Evolutionary conservation across 2,113 vertebrate genomes (phyloP), one percentile per base, ranked within the genome.

Genomic region (Melospiza melodia): DNA sequence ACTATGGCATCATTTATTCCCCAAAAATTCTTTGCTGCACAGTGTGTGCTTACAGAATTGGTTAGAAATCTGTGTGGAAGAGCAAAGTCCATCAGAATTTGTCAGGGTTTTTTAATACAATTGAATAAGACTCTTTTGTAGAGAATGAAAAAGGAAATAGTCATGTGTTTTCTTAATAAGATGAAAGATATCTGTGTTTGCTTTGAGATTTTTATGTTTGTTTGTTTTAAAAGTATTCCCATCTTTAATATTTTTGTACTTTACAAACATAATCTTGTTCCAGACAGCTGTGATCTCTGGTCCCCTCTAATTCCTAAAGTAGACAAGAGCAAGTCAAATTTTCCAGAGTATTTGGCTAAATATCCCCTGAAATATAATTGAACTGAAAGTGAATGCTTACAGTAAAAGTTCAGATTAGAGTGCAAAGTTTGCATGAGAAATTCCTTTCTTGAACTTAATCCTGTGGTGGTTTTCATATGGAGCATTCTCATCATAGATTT

Each of bases 241-340:
- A 96, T 97, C 94, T 97, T 98, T 97, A 97, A 97, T 94, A 95
- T 97, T 97, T 97, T 96, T 95, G 82, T 96, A 84, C 96, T 95
- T 96, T 96, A 95, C 91, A 97, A 97, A 97, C 95, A 97, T 90
- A 96, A 91, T 92, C 97, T 89, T 93, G 90, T 95, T 97, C 93
- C 96, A 95, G 93, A 92, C 94, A 97, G 91, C 96, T 98, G 96
- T 97, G 96, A 97, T 94, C 88, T 96, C 87, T 94, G 84, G 84
- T 95, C 91, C 89, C 85, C 85, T 59, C 75, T 96, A 96, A 97
- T 93, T 97, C 93, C 91, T 96, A 81, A 95, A 95, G 77, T 79
- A 95, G 92, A 96, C 95, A 96, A 96, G 73, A 93, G 39, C 81
- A 84, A 96, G 90, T 93, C 76, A 91, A 16, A 86, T 93, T 97